Evolutionary conservation across 2,113 vertebrate species (phyloP), one percentile per base, ranked within the genome.

Genomic region (Platysternon megacephalum): DNA sequence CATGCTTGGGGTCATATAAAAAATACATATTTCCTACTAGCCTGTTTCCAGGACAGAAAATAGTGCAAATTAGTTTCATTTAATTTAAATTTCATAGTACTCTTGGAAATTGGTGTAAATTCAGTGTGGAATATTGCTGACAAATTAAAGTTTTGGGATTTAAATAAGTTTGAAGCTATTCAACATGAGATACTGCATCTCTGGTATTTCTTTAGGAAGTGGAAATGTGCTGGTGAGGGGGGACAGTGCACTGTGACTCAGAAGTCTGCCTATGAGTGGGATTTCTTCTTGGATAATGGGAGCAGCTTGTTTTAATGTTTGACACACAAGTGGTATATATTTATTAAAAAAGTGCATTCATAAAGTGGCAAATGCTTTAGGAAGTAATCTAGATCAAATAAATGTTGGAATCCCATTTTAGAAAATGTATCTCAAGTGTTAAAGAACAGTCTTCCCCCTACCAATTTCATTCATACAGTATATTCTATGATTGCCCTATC

Each of bases 121-220:
- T 95, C 89, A 94, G 26, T 61, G 46, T 84, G 49, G 86, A 94
- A 95, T 95, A 95, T 86, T 96, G 83, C 79, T 95, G 88, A 95
- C 74, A 96, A 97, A 96, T 94, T 97, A 93, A 84, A 97, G 93
- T 86, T 68, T 90, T 87, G 16, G 9, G 72, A 92, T 94, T 97
- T 95, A 97, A 94, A 94, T 94, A 97, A 87, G 29, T 93, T 95
- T 95, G 42, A 85, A 49, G 12, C 39, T 91, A 90, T 85, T 86
- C 83, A 87, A n/a, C 56, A 87, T 55, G 49, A 93, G 91, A 79
- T 85, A 95, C 42, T 96, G 13, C 32, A 74, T 88, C 48, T 91
- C 32, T 92, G 88, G 32, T 87, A 84, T 95, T 97, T 96, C 85
- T 92, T 92, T 96, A 91, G 9, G 56, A 92, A 90, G 44, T 90